Evolutionary conservation across 1,140 invertebrate species (phyloP).

Genomic region (Orussus abietinus): DNA sequence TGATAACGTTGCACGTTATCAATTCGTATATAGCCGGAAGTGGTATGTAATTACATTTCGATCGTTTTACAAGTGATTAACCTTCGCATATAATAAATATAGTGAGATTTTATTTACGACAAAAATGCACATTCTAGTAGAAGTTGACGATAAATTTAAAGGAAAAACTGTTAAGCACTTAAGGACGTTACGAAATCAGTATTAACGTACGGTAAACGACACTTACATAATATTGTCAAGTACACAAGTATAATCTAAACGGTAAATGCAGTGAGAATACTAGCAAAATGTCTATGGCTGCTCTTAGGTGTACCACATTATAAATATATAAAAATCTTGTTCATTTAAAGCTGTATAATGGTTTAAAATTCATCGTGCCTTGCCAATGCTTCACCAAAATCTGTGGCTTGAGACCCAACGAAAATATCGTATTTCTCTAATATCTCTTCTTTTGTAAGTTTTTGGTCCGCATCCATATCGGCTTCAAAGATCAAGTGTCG

Average conservation of each 20-base stretch:
- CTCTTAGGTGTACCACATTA: constrained; percentile 1
- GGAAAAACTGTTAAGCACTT: too few species aligned
- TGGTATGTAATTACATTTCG: too few species aligned
- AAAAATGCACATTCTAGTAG: too few species aligned
- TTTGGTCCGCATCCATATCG: constrained; percentile 85
- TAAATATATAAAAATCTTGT: constrained; percentile 1
- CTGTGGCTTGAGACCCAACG: constrained; percentile 97
- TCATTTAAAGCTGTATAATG: constrained; percentile 3
- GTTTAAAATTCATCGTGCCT: constrained; percentile 91
- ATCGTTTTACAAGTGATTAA: too few species aligned
- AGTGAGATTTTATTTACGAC: too few species aligned
- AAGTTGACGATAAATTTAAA: too few species aligned
- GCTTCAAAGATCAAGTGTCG: constrained; percentile 94
- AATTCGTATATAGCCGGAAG: too few species aligned
- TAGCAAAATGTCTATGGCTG: neutral
- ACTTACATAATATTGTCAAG: too few species aligned
- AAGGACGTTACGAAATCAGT: too few species aligned
- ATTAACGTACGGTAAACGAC: too few species aligned
- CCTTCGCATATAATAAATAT: too few species aligned
- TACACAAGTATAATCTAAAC: neutral
- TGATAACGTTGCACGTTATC: too few species aligned
- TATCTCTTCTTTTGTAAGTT: constrained; percentile 88
- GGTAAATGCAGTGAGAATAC: neutral
- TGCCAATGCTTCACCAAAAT: constrained; percentile 93
- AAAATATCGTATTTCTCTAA: constrained; percentile 96